These are phyloP conservation scores for Nemotelus pantherinus DNA, from an alignment of 2,888 invertebrate genomes.

Conservation along the genomic window DNA sequence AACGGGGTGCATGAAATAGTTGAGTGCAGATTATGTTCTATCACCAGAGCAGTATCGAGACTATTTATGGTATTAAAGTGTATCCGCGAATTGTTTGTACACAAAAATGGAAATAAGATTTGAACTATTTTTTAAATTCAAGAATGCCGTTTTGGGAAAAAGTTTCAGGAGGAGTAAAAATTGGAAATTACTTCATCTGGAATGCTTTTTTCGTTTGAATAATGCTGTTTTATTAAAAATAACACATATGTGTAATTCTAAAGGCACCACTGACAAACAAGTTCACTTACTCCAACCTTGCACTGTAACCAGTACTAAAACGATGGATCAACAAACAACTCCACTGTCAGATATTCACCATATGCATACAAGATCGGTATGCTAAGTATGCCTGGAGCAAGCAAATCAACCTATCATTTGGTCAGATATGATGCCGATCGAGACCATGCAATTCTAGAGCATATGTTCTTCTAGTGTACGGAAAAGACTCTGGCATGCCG, in stretches of 20 bases:
- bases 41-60: background rate
- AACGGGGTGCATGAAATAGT: conserved; percentile 1
- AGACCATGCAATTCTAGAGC: conserved; percentile 16
- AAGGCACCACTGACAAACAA: background rate
- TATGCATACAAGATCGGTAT: conserved; percentile 29
- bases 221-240: no score
- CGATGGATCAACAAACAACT: background rate
- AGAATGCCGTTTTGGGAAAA: no score
- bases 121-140: no score
- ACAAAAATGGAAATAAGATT: no score
- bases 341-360: conserved; percentile 23
- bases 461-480: conserved; percentile 1
- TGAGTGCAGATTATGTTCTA: background rate
- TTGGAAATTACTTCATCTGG: no score
- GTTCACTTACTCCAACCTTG: background rate
- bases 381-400: conserved; percentile 25
- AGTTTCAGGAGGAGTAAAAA: no score
- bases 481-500: background rate
- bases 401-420: conserved; percentile 39
- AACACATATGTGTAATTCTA: background rate
- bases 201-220: no score
- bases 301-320: background rate
- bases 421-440: conserved; percentile 21
- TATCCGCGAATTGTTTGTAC: no score
- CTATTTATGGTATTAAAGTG: no score